Evolutionary conservation across 2,113 vertebrate genomes (phyloP).

Genomic region (Pyrgilauda ruficollis): DNA sequence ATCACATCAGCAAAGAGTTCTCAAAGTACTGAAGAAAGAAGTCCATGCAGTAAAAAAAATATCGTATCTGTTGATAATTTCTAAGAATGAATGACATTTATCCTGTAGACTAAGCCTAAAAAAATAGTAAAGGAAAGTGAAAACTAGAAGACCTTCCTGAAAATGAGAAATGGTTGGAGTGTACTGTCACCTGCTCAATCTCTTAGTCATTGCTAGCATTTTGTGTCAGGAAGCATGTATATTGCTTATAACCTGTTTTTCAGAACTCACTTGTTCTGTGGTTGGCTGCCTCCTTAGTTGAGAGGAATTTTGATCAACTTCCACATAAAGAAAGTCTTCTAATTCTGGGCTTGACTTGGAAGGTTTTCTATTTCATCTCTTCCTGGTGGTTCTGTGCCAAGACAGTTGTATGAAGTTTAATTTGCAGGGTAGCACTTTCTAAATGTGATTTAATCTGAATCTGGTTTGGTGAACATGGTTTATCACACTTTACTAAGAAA

Average conservation of each 20-base stretch:
- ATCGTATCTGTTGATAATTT: not conserved
- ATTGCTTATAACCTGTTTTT: not conserved
- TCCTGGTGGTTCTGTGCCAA: not conserved
- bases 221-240: not conserved
- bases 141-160: not conserved
- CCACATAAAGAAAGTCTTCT: not conserved
- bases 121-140: not conserved
- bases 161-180: not conserved
- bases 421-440: not conserved
- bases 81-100: not conserved
- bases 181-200: not conserved
- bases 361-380: not conserved
- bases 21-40: not conserved
- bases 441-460: not conserved
- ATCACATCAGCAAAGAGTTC: not conserved
- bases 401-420: not conserved
- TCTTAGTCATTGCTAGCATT: not conserved
- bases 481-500: not conserved
- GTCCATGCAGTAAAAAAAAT: not conserved
- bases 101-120: not conserved
- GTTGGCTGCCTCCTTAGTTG: not conserved
- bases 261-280: not conserved
- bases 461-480: not conserved
- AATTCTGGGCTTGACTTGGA: not conserved
- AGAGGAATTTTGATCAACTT: not conserved